These are phyloP conservation scores for Caerostris darwini DNA, from an alignment of 1,140 invertebrate genomes.

Conservation along the genomic window DNA sequence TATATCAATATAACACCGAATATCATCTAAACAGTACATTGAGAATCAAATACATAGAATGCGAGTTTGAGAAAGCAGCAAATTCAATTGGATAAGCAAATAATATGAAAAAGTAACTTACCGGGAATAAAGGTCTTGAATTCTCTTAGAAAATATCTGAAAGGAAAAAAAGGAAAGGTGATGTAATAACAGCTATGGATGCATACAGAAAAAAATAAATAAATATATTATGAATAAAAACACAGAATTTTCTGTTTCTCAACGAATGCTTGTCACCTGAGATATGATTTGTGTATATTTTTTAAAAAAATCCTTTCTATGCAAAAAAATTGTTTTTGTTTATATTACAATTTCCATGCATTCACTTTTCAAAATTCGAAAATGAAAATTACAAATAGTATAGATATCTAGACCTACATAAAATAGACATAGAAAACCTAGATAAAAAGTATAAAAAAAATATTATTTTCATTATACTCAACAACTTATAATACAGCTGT, in stretches of 20 bases:
- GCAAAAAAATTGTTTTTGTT: too few relatives aligned
- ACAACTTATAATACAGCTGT: too few relatives aligned
- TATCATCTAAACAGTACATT: background rate
- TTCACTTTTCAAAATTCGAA: too few relatives aligned
- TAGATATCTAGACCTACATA: too few relatives aligned
- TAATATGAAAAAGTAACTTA: background rate
- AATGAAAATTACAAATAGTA: too few relatives aligned
- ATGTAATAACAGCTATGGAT: background rate
- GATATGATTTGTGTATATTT: too few relatives aligned
- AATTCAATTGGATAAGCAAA: background rate
- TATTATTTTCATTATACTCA: too few relatives aligned
- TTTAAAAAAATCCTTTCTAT: too few relatives aligned
- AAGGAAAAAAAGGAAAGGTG: background rate
- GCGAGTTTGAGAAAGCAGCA: background rate
- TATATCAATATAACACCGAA: background rate
- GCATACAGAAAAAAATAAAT: background rate
- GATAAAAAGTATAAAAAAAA: too few relatives aligned
- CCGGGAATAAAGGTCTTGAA: background rate
- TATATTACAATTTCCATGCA: too few relatives aligned
- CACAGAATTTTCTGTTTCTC: background rate
- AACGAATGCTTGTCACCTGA: background rate
- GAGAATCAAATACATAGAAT: conserved; percentile 3
- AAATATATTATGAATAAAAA: background rate
- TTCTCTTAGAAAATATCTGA: background rate
- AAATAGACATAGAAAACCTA: too few relatives aligned